Base-by-base conservation (phyloP, 2,113 vertebrate genomes). In the Uria aalge region DNA sequence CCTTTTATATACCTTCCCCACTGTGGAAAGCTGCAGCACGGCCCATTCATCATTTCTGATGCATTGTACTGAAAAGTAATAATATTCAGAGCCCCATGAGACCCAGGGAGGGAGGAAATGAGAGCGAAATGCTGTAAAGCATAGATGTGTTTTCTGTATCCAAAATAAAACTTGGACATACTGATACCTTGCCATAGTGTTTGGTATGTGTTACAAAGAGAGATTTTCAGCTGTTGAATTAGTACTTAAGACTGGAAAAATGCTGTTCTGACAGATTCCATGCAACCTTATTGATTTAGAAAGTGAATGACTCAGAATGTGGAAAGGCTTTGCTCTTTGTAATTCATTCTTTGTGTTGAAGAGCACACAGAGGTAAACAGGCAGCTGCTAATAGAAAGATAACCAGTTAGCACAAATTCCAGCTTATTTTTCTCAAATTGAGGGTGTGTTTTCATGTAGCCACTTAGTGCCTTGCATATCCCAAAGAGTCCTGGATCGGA, bases 81-180 rank as follows among this genome's bases (percentile, higher is more conserved):
- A 86, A 81, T 55, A 52, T 72, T 82, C 90, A 68, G 48, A 92
- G 66, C 69, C 87, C 56, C 84, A 29, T 6, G 93, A 89, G 92
- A 82, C 64, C 13, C 12, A 19, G 52, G 53, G 66, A 90, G 62
- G 81, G 53, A 80, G 60, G 8, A 76, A 87, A 78, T 77, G n/a
- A n/a, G 63, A 91, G 29, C 2, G 1, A 84, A 91, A 59, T 62
- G 55, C 72, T 88, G 7, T 72, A 45, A 60, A 91, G 52, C 63
- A 36, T 85, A 87, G 53, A 60, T 96, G 48, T 68, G 12, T 95
- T 36, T 90, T 53, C 86, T 75, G 93, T 94, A 94, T 96, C 94
- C 96, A 95, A 93, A 96, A 96, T 94, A 96, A 94, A 96, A 87
- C 90, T 79, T 73, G 69, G 57, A 95, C n/a, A 22, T 68, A 45